A percentile compares a stretch with the other conserved stretches of the same genome.
Conservation (phyloP, 92 coral and sea anemone genomes). For the Bergia sp. region DNA sequence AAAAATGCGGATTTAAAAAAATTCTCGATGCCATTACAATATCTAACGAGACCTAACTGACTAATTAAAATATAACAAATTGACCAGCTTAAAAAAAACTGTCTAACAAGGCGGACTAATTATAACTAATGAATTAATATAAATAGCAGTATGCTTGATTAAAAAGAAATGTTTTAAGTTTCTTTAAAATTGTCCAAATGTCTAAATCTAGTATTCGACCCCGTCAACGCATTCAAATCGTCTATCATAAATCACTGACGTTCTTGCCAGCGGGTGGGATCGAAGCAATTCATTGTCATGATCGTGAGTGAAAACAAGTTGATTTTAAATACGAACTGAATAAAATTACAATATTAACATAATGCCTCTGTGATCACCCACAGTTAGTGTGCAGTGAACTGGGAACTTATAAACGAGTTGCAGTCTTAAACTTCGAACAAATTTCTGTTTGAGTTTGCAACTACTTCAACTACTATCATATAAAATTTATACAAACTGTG, state of each 20-base stretch:
- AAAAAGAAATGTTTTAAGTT: no score
- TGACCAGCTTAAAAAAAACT: no score
- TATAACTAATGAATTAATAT: no score
- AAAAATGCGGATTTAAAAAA: no score
- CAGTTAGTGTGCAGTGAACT: background rate
- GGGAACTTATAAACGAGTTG: background rate
- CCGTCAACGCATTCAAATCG: background rate
- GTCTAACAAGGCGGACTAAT: no score
- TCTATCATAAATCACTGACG: background rate
- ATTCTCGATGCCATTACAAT: no score
- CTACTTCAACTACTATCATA: background rate
- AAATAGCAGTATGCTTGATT: no score
- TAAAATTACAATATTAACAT: background rate
- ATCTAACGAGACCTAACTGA: no score
- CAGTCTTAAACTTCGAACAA: background rate
- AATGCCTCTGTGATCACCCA: background rate
- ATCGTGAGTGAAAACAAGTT: background rate
- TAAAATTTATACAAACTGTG: no score
- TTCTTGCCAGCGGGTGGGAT: background rate
- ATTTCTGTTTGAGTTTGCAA: background rate
- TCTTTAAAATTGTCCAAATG: no score
- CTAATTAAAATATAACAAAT: no score
- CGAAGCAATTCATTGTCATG: background rate
- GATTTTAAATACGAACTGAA: background rate
- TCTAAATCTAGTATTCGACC: no score